Evolutionary conservation across 2,888 invertebrate species (phyloP).

Genomic region (Galeopsomyia nigrocyanea): DNA sequence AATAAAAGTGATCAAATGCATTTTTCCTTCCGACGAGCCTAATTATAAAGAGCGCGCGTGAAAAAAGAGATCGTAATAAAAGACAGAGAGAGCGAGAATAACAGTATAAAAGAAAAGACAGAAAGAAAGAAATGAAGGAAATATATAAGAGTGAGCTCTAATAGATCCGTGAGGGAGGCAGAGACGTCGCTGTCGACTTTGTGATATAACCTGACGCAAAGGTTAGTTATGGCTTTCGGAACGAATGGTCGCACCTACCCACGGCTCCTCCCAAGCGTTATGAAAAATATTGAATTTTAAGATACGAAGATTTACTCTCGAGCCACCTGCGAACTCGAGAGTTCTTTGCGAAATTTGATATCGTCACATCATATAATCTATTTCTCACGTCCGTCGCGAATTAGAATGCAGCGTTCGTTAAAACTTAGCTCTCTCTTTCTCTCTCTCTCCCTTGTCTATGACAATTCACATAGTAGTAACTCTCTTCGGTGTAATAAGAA

Average conservation of each 20-base stretch:
- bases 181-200: no score
- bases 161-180: slow-evolving; percentile 20
- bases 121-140: not conserved
- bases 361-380: not conserved
- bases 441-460: no score
- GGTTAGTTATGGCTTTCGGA: slow-evolving; percentile 49
- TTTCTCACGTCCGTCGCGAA: not conserved
- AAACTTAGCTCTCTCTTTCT: no score
- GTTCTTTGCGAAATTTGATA: slow-evolving; percentile 12
- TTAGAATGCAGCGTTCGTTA: not conserved
- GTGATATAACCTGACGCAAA: no score
- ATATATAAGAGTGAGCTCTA: slow-evolving; percentile 13
- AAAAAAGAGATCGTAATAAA: not conserved
- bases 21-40: no score
- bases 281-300: slow-evolving; percentile 51
- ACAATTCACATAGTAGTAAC: no score
- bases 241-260: slow-evolving; percentile 37
- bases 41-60: no score
- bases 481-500: no score
- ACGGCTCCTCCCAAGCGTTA: slow-evolving; percentile 30
- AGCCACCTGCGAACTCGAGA: slow-evolving; percentile 18
- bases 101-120: not conserved
- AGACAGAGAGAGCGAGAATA: not conserved
- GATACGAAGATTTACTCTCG: slow-evolving; percentile 5
- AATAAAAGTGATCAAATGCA: no score